Evolutionary conservation across 2,113 vertebrate genomes (phyloP), one percentile per base, ranked within the genome.

Genomic region (Delphinus delphis): DNA sequence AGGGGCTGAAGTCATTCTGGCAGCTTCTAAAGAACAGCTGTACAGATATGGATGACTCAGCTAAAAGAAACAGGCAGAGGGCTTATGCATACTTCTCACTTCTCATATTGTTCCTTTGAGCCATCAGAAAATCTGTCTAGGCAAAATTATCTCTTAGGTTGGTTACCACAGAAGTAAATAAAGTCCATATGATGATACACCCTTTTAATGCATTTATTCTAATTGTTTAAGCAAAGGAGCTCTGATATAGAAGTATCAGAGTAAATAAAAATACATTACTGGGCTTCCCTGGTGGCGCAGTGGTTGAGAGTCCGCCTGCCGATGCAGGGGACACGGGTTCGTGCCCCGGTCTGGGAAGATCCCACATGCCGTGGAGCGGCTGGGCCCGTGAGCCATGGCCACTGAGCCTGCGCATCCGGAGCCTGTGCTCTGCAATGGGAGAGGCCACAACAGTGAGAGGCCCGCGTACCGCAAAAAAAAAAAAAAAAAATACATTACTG

Each of bases 1-100:
- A 58, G 77, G 58, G 94, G 68, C 73, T 96, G 50, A 87, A 85
- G 36, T 95, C 77, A 92, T 96, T 94, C 88, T 97, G 91, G 63
- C 53, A 87, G 44, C 73, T 84, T 83, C 55, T 84, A 21, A 94
- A 70, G 31, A 94, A 95, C 82, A 96, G 94, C 87, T 97, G 58
- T 74, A 62, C 13, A 74, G 84, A 73, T 62, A 28, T 31, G 26
- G 6, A 79, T 96, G 88, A 88, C 50, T 94, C 85, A 86, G 53
- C 38, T 63, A 20, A 31, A 60, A 76, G 70, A 80, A 80, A 53
- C 79, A 44, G 50, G 25, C 90, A 67, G 41, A 44, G 14, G 6
- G 18, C 17, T 58, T 25, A 76, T 50, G 38, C 20, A 3, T 70
- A 13, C 23, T 74, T 93, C n/a, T 47, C 33, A 41, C 31, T 93